Base-by-base conservation (phyloP, 1,140 invertebrate species). In the Gonioctena quinquepunctata region DNA sequence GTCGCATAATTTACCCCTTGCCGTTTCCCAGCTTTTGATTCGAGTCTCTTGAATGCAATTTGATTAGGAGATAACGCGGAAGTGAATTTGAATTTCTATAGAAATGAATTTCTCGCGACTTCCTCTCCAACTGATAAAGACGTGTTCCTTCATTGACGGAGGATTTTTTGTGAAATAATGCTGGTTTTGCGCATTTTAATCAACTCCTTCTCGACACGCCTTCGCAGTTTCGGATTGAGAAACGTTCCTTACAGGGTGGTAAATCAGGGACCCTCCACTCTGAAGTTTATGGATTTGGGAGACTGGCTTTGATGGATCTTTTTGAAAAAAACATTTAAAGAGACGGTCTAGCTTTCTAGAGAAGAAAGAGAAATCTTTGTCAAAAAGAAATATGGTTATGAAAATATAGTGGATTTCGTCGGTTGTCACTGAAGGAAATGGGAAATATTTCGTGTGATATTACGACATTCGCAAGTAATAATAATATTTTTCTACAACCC, bases 131-230 rank as follows among this genome's bases (percentile, higher is more conserved):
- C 56, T 59, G 56, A 59, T 59, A 59, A 59, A 59, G 25, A 59
- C 56, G 56, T 59, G 56, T 59, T 59, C 56, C 56, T 59, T 59
- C 56, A 25, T 59, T 59, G 26, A 59, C 26, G 7, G 21, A 25
- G 56, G 56, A 59, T 59, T 59, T 59, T n/a, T 59, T n/a, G 21
- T 59, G 56, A 59, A 59, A 59, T 59, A 59, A 59, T 59, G 56
- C 56, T 59, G 23, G 56, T 59, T 28, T 59, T 59, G 56, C 56
- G 56, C 21, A 59, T 59, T 59, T 59, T 59, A 59, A 59, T 59
- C 56, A 59, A 59, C 13, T 42, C 16, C 16, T 2, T 3, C 33
- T 16, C 23, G 56, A 16, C 21, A 59, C 56, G 56, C 56, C 56
- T 59, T 59, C 25, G 13, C 56, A 22, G 21, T 59, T 59, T 21